Conservation (phyloP, 1,140 invertebrate genomes). For the Dysdera silvatica region DNA sequence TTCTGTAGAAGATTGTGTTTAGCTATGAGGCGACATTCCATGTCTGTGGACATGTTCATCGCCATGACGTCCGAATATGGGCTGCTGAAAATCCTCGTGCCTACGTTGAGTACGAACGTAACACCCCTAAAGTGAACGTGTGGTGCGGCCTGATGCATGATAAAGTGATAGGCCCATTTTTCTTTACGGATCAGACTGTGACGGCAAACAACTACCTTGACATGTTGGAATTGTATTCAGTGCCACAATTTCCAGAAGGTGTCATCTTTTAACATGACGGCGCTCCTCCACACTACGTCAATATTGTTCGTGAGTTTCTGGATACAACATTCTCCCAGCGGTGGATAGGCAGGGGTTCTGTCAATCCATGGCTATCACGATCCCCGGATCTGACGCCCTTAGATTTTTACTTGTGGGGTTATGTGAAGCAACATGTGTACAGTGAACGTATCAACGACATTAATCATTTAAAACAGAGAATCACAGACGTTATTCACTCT, state of each 20-base stretch:
- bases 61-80: slow-evolving; percentile 23
- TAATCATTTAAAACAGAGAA: too few relatives aligned
- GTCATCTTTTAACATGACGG: slow-evolving; percentile 2
- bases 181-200: slow-evolving; percentile 1
- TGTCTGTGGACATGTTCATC: slow-evolving; percentile 11
- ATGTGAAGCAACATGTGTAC: slow-evolving; percentile 22
- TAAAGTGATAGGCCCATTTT: slow-evolving; percentile 14
- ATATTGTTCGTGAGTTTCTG: background rate
- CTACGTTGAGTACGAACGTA: slow-evolving; percentile 5
- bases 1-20: background rate
- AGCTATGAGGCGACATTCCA: slow-evolving; percentile 18
- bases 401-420: slow-evolving; percentile 33
- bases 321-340: background rate
- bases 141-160: background rate
- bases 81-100: slow-evolving; percentile 9
- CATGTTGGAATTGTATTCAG: slow-evolving; percentile 5
- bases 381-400: slow-evolving; percentile 31
- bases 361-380: slow-evolving; percentile 27
- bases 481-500: too few relatives aligned
- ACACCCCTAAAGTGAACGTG: slow-evolving; percentile 24
- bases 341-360: background rate
- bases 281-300: background rate
- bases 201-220: slow-evolving; percentile 17
- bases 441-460: too few relatives aligned
- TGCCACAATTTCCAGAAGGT: background rate